Percentiles rank a stretch among this genome's conserved stretches.
Conservation (phyloP, 2,888 invertebrate genomes). For the Hydroisotoma schaefferi region DNA sequence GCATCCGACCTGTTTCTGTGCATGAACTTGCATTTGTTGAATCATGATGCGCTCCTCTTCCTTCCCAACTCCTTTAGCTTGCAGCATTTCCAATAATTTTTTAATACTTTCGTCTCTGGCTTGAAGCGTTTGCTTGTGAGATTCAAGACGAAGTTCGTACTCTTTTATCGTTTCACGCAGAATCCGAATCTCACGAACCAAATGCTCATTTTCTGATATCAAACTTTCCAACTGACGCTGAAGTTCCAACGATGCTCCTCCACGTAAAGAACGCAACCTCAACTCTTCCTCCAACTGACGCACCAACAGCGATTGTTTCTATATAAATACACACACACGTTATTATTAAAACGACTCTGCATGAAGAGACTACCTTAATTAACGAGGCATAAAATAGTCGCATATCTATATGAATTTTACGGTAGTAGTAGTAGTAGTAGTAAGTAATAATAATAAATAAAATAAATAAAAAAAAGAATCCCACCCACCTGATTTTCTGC, state of each 20-base stretch:
- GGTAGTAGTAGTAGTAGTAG: too few species aligned
- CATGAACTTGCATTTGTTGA: slow-evolving; percentile 95
- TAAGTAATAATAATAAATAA: too few species aligned
- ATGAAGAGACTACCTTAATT: background rate
- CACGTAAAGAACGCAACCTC: slow-evolving; percentile 73
- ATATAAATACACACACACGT: slow-evolving; percentile 53
- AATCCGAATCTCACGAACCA: slow-evolving; percentile 87
- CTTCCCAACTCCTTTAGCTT: slow-evolving; percentile 94
- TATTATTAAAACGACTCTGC: slow-evolving; percentile 4
- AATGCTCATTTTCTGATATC: slow-evolving; percentile 77
- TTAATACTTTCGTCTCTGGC: slow-evolving; percentile 98
- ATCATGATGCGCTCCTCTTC: slow-evolving; percentile 94
- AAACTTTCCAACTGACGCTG: slow-evolving; percentile 89
- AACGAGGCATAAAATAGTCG: background rate
- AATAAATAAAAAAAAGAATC: too few species aligned
- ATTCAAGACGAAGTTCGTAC: slow-evolving; percentile 92
- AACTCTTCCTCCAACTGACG: slow-evolving; percentile 90
- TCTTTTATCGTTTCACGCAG: slow-evolving; percentile 93
- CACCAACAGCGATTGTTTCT: slow-evolving; percentile 95
- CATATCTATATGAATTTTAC: too few species aligned
- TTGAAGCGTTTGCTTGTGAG: slow-evolving; percentile 94
- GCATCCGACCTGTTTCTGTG: slow-evolving; percentile 80
- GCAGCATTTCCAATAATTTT: slow-evolving; percentile 96
- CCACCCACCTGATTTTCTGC: slow-evolving; percentile 97
- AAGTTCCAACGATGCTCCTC: slow-evolving; percentile 77